These are phyloP conservation scores for Puffinus mauretanicus DNA, from an alignment of 2,113 vertebrate species.

Conservation along the genomic window DNA sequence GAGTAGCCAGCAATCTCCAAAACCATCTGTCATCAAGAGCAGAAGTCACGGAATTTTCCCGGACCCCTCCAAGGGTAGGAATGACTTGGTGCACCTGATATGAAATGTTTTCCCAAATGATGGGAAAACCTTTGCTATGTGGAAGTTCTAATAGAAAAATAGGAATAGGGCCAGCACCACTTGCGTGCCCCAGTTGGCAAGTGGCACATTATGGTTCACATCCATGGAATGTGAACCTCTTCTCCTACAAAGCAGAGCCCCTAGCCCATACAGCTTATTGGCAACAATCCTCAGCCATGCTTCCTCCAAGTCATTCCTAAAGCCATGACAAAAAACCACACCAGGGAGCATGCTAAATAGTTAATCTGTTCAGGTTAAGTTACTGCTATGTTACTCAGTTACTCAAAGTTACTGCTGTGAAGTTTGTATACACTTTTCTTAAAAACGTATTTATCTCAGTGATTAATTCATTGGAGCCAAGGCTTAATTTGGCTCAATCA, in stretches of 20 bases:
- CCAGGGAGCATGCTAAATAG: neutral
- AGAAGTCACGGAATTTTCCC: slow-evolving; percentile 98
- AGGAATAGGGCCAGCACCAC: neutral
- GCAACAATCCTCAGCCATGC: neutral
- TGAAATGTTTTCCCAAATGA: neutral
- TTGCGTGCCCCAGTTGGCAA: neutral
- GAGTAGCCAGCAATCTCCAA: slow-evolving; percentile 86
- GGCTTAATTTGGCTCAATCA: neutral
- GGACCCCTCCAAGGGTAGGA: slow-evolving; percentile 94
- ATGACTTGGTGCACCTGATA: slow-evolving; percentile 22
- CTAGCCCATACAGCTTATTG: neutral
- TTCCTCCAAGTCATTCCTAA: neutral
- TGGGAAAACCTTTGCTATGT: neutral
- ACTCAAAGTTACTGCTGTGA: neutral
- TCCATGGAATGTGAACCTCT: neutral
- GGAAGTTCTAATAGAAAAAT: neutral
- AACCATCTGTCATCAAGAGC: slow-evolving; percentile 97
- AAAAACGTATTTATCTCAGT: neutral
- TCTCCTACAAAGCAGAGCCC: neutral
- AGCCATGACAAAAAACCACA: neutral
- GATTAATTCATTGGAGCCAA: neutral
- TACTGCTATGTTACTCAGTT: no score
- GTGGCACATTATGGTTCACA: neutral
- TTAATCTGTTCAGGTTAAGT: neutral
- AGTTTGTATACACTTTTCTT: neutral